A percentile compares a stretch with the other conserved stretches of the same genome.
Evolutionary conservation across 2,797 vertebrate species (phyloP).

Genomic region (Syncerus caffer): DNA sequence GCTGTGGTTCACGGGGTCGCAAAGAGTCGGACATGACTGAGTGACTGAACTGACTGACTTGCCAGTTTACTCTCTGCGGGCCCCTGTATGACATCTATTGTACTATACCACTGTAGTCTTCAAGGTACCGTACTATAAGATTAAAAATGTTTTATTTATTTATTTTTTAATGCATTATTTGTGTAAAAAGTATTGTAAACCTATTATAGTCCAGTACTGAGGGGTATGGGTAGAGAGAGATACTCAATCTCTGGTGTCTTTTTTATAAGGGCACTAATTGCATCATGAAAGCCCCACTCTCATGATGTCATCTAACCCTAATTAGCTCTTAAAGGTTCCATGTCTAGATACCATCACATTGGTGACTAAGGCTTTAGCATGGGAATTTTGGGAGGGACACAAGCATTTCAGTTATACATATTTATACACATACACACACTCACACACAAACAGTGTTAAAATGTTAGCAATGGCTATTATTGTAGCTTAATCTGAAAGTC

Average conservation of each 20-base stretch:
- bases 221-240: background rate
- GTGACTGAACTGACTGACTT: no score
- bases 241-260: background rate
- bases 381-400: background rate
- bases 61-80: background rate
- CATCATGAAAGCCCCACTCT: background rate
- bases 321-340: background rate
- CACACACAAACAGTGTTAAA: background rate
- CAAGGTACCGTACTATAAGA: background rate
- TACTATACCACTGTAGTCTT: background rate
- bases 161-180: background rate
- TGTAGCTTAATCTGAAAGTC: background rate
- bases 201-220: background rate
- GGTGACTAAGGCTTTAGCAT: background rate
- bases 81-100: background rate
- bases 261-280: background rate
- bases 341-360: background rate
- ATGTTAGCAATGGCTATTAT: background rate
- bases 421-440: background rate
- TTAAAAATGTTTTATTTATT: background rate
- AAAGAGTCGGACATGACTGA: no score
- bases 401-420: background rate
- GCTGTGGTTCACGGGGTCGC: no score
- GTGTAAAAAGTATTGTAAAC: background rate
- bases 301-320: background rate